These are phyloP conservation scores for Ptychadena robeensis DNA, from an alignment of 2,797 vertebrate genomes.

Conservation along the genomic window DNA sequence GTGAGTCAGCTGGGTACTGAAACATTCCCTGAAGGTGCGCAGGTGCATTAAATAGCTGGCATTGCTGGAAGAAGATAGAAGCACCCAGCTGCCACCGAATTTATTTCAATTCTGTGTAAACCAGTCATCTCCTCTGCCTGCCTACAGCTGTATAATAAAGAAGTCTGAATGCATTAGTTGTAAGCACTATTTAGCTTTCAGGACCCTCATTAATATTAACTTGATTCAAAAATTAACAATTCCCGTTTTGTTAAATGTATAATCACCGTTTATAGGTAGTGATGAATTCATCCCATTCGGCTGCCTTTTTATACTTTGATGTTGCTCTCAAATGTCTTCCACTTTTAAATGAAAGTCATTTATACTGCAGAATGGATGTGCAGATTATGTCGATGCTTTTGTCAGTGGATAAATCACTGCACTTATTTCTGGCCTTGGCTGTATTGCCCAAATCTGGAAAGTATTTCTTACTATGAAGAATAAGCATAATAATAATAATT, in stretches of 20 bases:
- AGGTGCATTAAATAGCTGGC: slow-evolving; percentile 74
- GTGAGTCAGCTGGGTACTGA: slow-evolving; percentile 56
- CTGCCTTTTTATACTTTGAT: too few species aligned
- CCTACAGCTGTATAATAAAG: slow-evolving; percentile 52
- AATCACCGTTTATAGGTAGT: slow-evolving; percentile 6
- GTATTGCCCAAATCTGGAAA: too few species aligned
- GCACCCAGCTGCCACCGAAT: slow-evolving; percentile 74
- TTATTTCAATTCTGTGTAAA: slow-evolving; percentile 63
- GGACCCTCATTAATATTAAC: slow-evolving; percentile 44
- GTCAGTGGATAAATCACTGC: too few species aligned
- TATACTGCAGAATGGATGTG: background rate
- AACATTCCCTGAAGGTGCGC: slow-evolving; percentile 73
- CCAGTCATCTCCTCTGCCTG: slow-evolving; percentile 59
- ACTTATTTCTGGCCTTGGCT: too few species aligned
- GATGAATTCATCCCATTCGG: background rate
- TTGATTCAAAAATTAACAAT: slow-evolving; percentile 23
- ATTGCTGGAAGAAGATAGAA: slow-evolving; percentile 68
- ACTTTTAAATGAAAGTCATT: too few species aligned
- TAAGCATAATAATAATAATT: too few species aligned
- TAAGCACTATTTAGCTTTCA: slow-evolving; percentile 1
- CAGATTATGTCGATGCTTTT: background rate
- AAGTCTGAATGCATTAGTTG: background rate
- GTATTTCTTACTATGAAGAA: too few species aligned
- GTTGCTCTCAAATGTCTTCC: too few species aligned
- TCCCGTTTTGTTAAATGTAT: slow-evolving; percentile 10